These are phyloP conservation scores for Pediacus dermestoides DNA, from an alignment of 2,888 invertebrate species.

Conservation along the genomic window DNA sequence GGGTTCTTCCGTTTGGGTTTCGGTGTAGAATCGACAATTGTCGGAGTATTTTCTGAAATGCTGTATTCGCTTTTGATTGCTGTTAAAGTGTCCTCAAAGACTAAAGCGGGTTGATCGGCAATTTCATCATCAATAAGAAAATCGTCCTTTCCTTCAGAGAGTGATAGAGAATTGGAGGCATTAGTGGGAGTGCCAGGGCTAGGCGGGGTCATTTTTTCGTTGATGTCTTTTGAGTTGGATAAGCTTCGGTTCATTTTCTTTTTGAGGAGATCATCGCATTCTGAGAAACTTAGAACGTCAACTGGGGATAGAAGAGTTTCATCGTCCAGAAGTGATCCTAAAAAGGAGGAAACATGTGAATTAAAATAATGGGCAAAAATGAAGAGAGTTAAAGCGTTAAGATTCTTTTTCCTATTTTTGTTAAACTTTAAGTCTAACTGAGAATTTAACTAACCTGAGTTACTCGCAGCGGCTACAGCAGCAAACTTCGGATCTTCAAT, in stretches of 20 bases:
- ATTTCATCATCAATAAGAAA: conserved; percentile 87
- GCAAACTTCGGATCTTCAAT: conserved; percentile 75
- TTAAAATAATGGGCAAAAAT: conserved; percentile 1
- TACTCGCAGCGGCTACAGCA: conserved; percentile 64
- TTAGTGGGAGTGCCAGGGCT: conserved; percentile 75
- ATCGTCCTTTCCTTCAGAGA: conserved; percentile 80
- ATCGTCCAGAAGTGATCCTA: conserved; percentile 68
- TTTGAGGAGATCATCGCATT: conserved; percentile 54
- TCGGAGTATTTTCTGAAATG: conserved; percentile 41
- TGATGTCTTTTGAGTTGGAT: conserved; percentile 54
- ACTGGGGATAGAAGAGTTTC: conserved; percentile 71
- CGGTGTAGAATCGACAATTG: conserved; percentile 44
- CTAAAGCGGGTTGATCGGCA: conserved; percentile 81
- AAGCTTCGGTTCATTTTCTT: conserved; percentile 39
- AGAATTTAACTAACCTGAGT: conserved; percentile 45
- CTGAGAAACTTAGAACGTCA: conserved; percentile 68
- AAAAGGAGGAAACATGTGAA: too few relatives aligned
- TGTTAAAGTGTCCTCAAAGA: conserved; percentile 64
- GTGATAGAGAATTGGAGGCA: conserved; percentile 69
- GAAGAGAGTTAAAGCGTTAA: background rate
- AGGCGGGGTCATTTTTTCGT: conserved; percentile 49
- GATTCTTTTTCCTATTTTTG: background rate
- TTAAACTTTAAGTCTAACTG: background rate
- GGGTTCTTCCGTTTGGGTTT: conserved; percentile 40
- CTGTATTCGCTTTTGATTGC: conserved; percentile 29